Percentiles rank a stretch among this genome's conserved stretches.
phyloP scores from a whole-genome alignment of 2,888 invertebrate genomes.

The Chromoteleia sp. region DNA sequence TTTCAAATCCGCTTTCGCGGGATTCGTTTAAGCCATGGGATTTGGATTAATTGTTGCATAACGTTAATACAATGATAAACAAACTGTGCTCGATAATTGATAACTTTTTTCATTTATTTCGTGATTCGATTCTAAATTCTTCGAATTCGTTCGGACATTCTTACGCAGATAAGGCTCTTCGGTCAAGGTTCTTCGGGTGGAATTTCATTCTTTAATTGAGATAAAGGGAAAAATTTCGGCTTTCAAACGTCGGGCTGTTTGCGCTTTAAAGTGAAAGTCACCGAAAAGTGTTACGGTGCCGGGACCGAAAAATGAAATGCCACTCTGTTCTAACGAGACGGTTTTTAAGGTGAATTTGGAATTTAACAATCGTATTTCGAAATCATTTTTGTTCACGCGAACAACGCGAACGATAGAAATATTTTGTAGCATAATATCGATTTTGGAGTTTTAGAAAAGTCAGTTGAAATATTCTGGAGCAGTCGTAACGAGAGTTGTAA shows the following conservation, averaged over 20 bases:
- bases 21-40: conserved; percentile 10
- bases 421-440: no score
- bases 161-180: background rate
- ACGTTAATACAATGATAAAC: conserved; percentile 4
- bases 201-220: background rate
- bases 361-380: background rate
- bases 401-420: no score
- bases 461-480: no score
- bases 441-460: no score
- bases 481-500: no score
- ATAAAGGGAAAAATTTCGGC: conserved; percentile 1
- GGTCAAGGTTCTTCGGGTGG: background rate
- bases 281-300: conserved; percentile 6
- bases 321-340: background rate
- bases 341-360: background rate
- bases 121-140: conserved; percentile 1
- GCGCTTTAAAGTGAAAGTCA: background rate
- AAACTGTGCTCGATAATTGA: background rate
- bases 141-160: background rate
- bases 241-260: conserved; percentile 1
- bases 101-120: background rate
- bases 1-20: conserved; percentile 20
- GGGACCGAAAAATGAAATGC: conserved; percentile 1
- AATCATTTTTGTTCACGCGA: background rate
- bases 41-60: conserved; percentile 29